Base-by-base conservation (phyloP, 2,113 vertebrate species). In the Calypte anna region DNA sequence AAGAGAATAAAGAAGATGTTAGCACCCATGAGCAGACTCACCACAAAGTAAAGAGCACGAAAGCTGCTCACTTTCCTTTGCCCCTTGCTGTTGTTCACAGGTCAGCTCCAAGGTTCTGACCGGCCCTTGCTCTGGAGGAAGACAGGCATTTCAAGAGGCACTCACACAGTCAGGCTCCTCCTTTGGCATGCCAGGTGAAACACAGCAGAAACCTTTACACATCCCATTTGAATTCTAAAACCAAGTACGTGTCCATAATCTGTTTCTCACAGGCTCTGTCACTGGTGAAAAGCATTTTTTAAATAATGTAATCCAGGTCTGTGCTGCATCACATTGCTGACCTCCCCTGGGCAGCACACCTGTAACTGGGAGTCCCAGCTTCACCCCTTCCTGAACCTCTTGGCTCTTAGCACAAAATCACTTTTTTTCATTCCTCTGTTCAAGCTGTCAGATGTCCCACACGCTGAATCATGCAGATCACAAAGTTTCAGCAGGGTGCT, bases 391-490 rank as follows among this genome's bases (percentile, higher is more conserved):
- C 69, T 38, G 38, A 43, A 64, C 28, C 76, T 91, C 78, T 50
- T 31, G 24, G 20, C 40, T 61, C 38, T 61, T 53, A 20, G 28
- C 82, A 82, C 33, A 79, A 68, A 86, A 28, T 25, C 17, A 7
- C 33, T 55, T 9, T 17, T 72, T 68, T 92, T 57, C 23, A 48
- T 43, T 50, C n/a, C 30, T 61, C 73, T 21, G 0, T 12, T 38
- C 7, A 50, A 53, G 66, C 33, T 58, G 36, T 54, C 0, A 0
- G 43, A 33, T 36, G 23, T 67, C 31, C 43, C 25, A 6, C 1
- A 2, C 31, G 28, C 54, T 51, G 1, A 30, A 44, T 27, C 14
- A 7, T 31, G 19, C 5, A 58, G 22, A 10, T 63, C 30, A 21
- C 15, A 40, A 38, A 28, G 51, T 12, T 54, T 48, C 16, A 31